Percentiles rank a stretch among this genome's conserved stretches.
These are phyloP conservation scores for Catharus bicknelli DNA, from an alignment of 2,113 vertebrate species.

Conservation along the genomic window DNA sequence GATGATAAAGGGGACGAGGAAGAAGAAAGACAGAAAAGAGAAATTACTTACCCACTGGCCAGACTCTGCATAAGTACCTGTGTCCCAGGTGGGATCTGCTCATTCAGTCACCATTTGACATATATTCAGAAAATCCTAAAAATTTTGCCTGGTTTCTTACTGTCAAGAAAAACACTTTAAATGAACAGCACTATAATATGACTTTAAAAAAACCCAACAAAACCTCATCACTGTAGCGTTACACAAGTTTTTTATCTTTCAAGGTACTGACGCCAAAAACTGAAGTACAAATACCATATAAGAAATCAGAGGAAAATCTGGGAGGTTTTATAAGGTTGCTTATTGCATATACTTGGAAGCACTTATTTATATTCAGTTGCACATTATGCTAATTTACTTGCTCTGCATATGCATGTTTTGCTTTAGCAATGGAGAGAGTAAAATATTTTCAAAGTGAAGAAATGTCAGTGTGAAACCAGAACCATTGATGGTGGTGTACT, in stretches of 20 bases:
- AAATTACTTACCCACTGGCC: background rate
- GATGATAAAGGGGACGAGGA: background rate
- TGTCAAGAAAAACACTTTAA: background rate
- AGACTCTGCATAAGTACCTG: background rate
- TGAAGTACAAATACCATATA: background rate
- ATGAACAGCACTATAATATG: background rate
- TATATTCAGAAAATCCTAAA: background rate
- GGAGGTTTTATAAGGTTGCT: background rate
- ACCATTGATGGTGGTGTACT: background rate
- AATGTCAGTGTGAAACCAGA: background rate
- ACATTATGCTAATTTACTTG: background rate
- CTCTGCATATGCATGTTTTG: background rate
- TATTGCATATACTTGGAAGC: background rate
- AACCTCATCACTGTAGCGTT: background rate
- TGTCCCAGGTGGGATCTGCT: background rate
- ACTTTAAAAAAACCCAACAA: background rate
- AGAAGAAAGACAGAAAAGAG: background rate
- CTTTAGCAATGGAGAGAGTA: background rate
- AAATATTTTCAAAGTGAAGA: background rate
- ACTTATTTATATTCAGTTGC: background rate
- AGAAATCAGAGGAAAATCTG: background rate
- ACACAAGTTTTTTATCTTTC: background rate
- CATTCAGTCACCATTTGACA: background rate
- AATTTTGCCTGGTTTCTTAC: background rate
- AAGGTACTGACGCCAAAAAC: background rate